Evolutionary conservation across 35 echinoderm and acorn worm species (phyloP).

Genomic region (Eucidaris tribuloides): DNA sequence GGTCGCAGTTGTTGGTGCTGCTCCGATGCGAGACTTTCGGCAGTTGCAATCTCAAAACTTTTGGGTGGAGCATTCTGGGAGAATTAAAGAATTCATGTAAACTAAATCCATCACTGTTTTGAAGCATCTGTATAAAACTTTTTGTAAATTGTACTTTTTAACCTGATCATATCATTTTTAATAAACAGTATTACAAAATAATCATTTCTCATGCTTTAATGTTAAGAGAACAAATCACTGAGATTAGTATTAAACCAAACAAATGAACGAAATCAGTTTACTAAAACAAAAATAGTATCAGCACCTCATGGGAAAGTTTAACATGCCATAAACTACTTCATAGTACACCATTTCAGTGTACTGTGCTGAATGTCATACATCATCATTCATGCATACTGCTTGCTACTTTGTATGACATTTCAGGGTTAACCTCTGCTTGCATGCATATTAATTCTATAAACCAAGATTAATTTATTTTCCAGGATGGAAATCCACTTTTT

Average conservation of each 20-base stretch:
- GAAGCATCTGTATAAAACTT: background rate
- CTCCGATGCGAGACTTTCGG: background rate
- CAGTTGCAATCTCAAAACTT: slow-evolving; percentile 14
- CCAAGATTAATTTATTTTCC: too few species aligned
- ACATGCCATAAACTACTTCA: too few species aligned
- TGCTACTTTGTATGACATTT: too few species aligned
- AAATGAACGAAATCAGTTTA: too few species aligned
- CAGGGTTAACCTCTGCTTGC: too few species aligned
- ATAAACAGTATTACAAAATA: background rate
- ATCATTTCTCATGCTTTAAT: background rate
- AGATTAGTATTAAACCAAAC: background rate
- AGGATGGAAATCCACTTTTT: too few species aligned
- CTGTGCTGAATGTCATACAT: too few species aligned
- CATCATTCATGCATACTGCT: too few species aligned
- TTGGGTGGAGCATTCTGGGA: slow-evolving; percentile 4
- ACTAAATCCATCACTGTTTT: background rate
- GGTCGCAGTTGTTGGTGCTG: background rate
- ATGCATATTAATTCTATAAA: too few species aligned
- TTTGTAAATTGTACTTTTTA: background rate
- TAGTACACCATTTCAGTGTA: too few species aligned
- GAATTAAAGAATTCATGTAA: background rate
- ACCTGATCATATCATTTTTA: background rate
- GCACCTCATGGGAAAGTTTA: too few species aligned
- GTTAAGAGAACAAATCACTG: background rate
- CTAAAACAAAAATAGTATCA: too few species aligned